Base-by-base conservation (phyloP, 2,888 invertebrate species). In the Drosophila formosana region DNA sequence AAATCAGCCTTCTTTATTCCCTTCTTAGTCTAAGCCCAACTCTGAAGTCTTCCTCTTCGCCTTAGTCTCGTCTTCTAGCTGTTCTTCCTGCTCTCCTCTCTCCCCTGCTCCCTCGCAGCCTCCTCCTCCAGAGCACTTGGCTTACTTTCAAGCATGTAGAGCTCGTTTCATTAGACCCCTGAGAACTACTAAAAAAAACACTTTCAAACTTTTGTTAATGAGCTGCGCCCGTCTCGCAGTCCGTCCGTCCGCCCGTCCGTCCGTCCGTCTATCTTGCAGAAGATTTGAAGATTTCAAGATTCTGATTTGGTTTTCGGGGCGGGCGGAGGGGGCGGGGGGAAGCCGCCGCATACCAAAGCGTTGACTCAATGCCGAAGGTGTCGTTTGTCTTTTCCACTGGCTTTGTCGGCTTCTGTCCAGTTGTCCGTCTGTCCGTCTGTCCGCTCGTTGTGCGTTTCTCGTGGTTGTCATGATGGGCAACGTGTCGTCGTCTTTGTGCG, bases 401-500 rank as follows among this genome's bases (percentile, higher is more conserved):
- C 83, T 83, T 83, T 83, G 83, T 83, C 88, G 83, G 83, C 83
- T 82, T 75, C 69, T 64, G 73, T 30, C 43, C 41, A 6, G 13
- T 43, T 37, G 34, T 62, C 62, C 8, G 37, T 41, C 46, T 50
- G 58, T 37, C 47, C 9, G 47, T 41, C 71, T 8, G 28, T 53
- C 45, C n/a, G 18, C 43, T 55, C 45, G 43, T 43, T 41, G 50
- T 62, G 28, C 49, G 49, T 49, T 52, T 37, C 53, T 45, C 55
- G 72, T 68, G 74, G 56, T 64, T 76, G 77, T 78, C 78, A 70
- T 80, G 78, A 78, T 80, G 82, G 67, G 77, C 82, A 88, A 79
- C 80, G 83, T 83, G 87, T 88, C 87, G 83, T 86, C 87, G 89
- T 87, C 89, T 89, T 85, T 87, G 89, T 87, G 84, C 75, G 63